Evolutionary conservation across 2,113 vertebrate species (phyloP), one percentile per base, ranked within the genome.

Genomic region (Haemorhous mexicanus): DNA sequence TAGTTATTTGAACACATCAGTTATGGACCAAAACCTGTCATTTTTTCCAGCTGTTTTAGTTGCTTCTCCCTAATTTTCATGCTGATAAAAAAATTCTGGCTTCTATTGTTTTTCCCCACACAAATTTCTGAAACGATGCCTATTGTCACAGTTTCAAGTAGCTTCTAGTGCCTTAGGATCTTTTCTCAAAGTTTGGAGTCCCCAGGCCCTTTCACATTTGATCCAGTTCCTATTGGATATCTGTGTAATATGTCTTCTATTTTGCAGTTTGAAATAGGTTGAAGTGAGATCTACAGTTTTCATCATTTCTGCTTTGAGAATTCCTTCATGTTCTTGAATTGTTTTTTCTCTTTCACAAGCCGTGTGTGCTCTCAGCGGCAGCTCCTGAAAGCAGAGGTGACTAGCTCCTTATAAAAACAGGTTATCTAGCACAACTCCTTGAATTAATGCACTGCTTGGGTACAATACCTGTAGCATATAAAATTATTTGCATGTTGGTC

Each of bases 11-110:
- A 84, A 92, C 32, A 41, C 4, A 41, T 22, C 15, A 23, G 26
- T 56, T 67, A n/a, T 30, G 4, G 28, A 44, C 16, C 1, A 43
- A 26, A 61, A 61, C 19, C 32, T 1, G 3, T 2, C 2, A 5
- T 56, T 83, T 69, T 43, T 64, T 81, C 53, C 11, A 62, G 2
- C 6, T 80, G 11, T 7, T 66, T 83, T 59, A 17, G 10, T 35
- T 68, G 4, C 6, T 72, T 72, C 41, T 67, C 12, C 11, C 3
- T 5, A 61, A 6, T 14, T 73, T 88, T 70, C n/a, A 37, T 23
- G 7, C 6, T 70, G 20, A 6, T 32, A 75, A 80, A 33, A 28
- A 63, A n/a, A 9, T 44, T n/a, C 12, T 58, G 49, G 4, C n/a
- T 84, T 24, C 5, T 53, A 16, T 11, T 37, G 1, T 66, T 13